Evolutionary conservation across 2,113 vertebrate genomes (phyloP).

Genomic region (Cavia aperea): DNA sequence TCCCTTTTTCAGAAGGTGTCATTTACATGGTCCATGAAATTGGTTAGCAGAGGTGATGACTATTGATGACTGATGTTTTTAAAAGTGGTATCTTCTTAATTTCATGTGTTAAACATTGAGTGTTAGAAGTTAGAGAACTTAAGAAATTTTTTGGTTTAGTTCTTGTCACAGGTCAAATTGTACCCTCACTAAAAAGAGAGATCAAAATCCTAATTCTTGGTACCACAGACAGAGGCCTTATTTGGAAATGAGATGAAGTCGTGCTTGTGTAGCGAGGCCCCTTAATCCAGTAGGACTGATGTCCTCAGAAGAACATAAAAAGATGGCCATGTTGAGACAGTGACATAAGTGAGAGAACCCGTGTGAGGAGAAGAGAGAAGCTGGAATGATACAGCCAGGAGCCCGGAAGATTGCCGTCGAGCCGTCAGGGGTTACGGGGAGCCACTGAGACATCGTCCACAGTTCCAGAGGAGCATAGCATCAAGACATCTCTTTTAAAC

Average conservation of each 20-base stretch:
- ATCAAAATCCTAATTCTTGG: neutral
- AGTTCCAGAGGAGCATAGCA: neutral
- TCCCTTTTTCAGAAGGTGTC: neutral
- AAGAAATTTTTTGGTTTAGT: neutral
- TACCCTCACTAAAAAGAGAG: neutral
- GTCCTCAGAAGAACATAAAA: neutral
- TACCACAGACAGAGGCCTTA: neutral
- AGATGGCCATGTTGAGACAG: neutral
- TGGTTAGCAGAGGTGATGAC: neutral
- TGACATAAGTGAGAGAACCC: neutral
- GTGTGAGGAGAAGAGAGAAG: neutral
- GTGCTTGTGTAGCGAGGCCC: neutral
- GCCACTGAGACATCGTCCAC: accelerated
- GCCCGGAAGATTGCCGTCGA: neutral
- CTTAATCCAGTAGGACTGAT: neutral
- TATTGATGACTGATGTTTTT: neutral
- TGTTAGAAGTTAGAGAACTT: neutral
- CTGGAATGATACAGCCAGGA: neutral
- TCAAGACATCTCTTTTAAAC: neutral
- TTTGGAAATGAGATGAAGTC: neutral
- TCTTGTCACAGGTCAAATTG: neutral
- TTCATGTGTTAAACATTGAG: neutral
- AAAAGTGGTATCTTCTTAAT: neutral
- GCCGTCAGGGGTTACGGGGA: neutral
- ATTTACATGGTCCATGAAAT: neutral